phyloP scores from a whole-genome alignment of 2,113 vertebrate genomes.

The Riparia riparia region DNA sequence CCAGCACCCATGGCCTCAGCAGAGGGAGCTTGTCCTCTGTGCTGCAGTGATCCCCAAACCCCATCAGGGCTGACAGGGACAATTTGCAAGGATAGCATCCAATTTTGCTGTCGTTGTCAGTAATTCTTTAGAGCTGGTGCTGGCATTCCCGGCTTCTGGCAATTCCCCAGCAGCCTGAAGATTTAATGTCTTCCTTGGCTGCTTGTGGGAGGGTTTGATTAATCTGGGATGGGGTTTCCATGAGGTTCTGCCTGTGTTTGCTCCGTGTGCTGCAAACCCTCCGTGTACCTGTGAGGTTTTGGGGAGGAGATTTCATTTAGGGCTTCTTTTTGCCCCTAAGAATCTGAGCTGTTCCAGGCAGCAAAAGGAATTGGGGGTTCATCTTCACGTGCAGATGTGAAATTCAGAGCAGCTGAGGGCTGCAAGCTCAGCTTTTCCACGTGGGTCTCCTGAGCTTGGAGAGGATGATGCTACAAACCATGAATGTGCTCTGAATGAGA shows the following conservation, averaged over 20 bases:
- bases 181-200: neutral
- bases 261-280: neutral
- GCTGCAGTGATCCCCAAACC: neutral
- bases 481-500: neutral
- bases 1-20: accelerated
- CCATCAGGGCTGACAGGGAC: neutral
- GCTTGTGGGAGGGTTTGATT: neutral
- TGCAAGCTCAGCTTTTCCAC: neutral
- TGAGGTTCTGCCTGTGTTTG: neutral
- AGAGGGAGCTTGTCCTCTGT: neutral
- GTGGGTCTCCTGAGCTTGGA: neutral
- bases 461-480: neutral
- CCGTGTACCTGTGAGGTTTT: accelerated
- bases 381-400: neutral
- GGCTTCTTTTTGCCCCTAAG: neutral
- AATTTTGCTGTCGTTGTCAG: neutral
- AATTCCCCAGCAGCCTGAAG: neutral
- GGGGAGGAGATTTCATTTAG: neutral
- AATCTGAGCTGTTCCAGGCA: neutral
- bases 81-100: neutral
- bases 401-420: neutral
- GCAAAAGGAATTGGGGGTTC: neutral
- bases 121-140: neutral
- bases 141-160: accelerated
- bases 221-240: neutral